These are phyloP conservation scores for Thamnophis sirtalis DNA, from an alignment of 2,113 vertebrate genomes.

Conservation along the genomic window DNA sequence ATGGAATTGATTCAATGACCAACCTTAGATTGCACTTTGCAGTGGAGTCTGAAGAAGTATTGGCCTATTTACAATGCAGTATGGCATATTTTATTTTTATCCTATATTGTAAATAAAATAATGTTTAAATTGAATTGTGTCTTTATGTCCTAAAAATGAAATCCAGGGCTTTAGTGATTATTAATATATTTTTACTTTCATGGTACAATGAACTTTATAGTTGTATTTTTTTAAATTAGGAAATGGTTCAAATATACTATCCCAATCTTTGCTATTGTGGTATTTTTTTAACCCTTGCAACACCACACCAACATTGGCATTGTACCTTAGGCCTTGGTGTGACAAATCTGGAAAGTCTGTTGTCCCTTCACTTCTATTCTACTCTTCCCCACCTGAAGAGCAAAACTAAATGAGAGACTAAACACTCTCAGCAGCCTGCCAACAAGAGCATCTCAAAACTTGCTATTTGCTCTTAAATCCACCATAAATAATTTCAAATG, in stretches of 20 bases:
- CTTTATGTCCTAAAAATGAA: slow-evolving; percentile 1
- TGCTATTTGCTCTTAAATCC: neutral
- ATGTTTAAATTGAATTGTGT: neutral
- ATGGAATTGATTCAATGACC: neutral
- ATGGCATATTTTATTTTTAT: neutral
- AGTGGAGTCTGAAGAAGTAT: neutral
- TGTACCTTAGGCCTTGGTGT: neutral
- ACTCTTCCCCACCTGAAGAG: neutral
- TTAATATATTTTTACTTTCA: neutral
- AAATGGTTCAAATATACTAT: neutral
- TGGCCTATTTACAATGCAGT: neutral
- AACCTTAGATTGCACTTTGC: neutral
- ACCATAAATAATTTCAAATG: slow-evolving; percentile 8
- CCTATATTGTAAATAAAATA: neutral
- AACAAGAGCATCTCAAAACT: neutral
- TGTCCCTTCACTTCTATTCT: neutral
- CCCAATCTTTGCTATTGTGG: neutral
- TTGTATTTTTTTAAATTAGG: neutral
- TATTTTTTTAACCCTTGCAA: neutral
- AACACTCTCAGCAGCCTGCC: neutral
- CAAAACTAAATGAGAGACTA: neutral
- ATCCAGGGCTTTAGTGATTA: neutral
- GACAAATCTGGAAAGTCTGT: neutral
- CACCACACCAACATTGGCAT: neutral
- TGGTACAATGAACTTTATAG: neutral